These are phyloP conservation scores for Protomyctophum bolini DNA, from an alignment of 2,113 vertebrate genomes.

Conservation along the genomic window DNA sequence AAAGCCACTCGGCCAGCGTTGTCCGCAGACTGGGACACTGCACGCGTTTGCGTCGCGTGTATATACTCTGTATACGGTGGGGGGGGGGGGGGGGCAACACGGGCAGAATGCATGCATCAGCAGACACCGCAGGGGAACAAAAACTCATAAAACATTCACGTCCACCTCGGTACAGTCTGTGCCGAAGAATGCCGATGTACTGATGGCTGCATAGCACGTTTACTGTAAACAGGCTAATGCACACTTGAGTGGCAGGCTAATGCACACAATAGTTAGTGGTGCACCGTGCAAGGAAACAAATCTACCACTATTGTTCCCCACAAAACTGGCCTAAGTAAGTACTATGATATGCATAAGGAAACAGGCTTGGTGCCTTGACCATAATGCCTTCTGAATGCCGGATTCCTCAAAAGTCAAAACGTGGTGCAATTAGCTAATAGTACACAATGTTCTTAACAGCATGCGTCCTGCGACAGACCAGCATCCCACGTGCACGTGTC, in stretches of 20 bases:
- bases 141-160: conserved; percentile 43
- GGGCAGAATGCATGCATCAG: conserved; percentile 14
- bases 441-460: conserved; percentile 55
- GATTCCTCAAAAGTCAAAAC: conserved; percentile 26
- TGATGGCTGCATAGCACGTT: conserved; percentile 11
- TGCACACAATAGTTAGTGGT: no score
- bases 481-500: conserved; percentile 6
- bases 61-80: background rate
- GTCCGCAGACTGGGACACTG: no score
- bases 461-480: conserved; percentile 9
- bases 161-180: conserved; percentile 13
- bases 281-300: background rate
- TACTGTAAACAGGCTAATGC: background rate
- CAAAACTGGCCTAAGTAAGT: background rate
- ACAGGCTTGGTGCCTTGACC: background rate
- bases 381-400: background rate
- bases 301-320: background rate
- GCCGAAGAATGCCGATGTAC: conserved; percentile 10
- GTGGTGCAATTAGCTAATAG: conserved; percentile 7
- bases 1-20: conserved; percentile 49
- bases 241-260: conserved; percentile 1
- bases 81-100: conserved; percentile 31
- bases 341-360: background rate
- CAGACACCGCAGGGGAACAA: conserved; percentile 29
- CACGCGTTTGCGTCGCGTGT: background rate